Evolutionary conservation across 2,113 vertebrate genomes (phyloP), one percentile per base, ranked within the genome.

Genomic region (Mystacornis crossleyi): DNA sequence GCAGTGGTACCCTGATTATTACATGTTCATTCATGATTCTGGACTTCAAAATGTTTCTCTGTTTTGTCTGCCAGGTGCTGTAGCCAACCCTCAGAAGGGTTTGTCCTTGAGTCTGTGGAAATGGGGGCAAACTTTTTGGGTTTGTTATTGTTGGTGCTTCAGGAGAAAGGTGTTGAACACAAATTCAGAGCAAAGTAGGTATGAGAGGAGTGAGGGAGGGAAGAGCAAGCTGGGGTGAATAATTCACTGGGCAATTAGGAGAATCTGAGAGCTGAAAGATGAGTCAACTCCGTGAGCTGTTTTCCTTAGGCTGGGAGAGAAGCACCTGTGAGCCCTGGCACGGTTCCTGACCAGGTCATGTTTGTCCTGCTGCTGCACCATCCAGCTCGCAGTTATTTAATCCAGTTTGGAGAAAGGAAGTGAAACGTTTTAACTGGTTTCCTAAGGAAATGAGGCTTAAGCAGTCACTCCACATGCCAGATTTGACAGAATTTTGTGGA

Each of bases 401-500:
- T 95, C 89, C 87, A 34, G 84, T 47, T 72, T 31, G 33, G 54
- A 85, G 83, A 94, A 80, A 93, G 91, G 95, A 94, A 95, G 91
- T 91, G 81, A 93, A 82, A 92, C 36, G 53, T 92, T 95, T 92
- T 61, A 96, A 42, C 85, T 80, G 62, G 92, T 96, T 97, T 97
- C 94, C 95, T 90, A 94, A 96, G 96, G 96, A 97, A 96, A 95
- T 96, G 94, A 91, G 64, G 90, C 74, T 96, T 97, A 96, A 94
- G 90, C 81, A 45, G 70, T 93, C 85, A 67, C 72, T 94, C 62
- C 45, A 29, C 29, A 11, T 65, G 94, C 88, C 94, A 93, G 45
- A 69, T 69, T 64, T 96, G 90, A 54, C 78, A 86, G 90, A 87
- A 51, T 75, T 91, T 75, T 74, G 43, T 90, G 70, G 66, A 71